Evolutionary conservation across 2,888 invertebrate species (phyloP).

Genomic region (Trichopria drosophilae): DNA sequence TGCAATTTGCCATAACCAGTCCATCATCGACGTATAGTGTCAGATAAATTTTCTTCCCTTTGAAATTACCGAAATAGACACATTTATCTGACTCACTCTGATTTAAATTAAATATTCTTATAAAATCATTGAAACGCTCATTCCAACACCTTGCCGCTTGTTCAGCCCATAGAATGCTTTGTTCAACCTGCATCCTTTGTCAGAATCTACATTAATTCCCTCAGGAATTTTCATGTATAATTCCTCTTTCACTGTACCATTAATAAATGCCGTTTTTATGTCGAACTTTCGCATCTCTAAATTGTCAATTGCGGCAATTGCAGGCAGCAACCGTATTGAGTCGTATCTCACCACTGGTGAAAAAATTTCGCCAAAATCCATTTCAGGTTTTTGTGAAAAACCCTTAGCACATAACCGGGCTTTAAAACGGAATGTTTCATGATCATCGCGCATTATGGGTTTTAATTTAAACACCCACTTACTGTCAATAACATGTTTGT

Average conservation of each 20-base stretch:
- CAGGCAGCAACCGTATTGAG: conserved; percentile 27
- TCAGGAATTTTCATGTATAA: conserved; percentile 30
- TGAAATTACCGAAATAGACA: conserved; percentile 13
- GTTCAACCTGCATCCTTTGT: conserved; percentile 14
- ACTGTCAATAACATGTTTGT: too few species aligned
- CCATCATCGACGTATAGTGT: too few species aligned
- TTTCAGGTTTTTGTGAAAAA: conserved; percentile 17
- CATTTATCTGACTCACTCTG: conserved; percentile 21
- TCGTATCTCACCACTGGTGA: conserved; percentile 31
- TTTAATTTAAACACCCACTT: too few species aligned
- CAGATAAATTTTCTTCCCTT: conserved; percentile 18
- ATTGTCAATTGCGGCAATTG: conserved; percentile 24
- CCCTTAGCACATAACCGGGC: conserved; percentile 27
- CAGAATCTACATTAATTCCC: too few species aligned
- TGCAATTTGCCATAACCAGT: conserved; percentile 4
- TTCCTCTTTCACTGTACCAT: conserved; percentile 30
- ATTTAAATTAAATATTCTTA: conserved; percentile 15
- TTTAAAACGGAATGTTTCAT: too few species aligned
- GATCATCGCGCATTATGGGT: too few species aligned
- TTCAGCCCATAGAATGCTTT: conserved; percentile 23
- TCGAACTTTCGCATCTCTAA: conserved; percentile 31
- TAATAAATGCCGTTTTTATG: conserved; percentile 32
- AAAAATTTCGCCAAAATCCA: conserved; percentile 29
- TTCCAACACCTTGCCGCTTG: conserved; percentile 26
- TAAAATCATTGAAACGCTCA: conserved; percentile 14